A percentile compares a stretch with the other conserved stretches of the same genome.
These are phyloP conservation scores for Coturnix japonica DNA, from an alignment of 2,113 vertebrate species.

Conservation along the genomic window DNA sequence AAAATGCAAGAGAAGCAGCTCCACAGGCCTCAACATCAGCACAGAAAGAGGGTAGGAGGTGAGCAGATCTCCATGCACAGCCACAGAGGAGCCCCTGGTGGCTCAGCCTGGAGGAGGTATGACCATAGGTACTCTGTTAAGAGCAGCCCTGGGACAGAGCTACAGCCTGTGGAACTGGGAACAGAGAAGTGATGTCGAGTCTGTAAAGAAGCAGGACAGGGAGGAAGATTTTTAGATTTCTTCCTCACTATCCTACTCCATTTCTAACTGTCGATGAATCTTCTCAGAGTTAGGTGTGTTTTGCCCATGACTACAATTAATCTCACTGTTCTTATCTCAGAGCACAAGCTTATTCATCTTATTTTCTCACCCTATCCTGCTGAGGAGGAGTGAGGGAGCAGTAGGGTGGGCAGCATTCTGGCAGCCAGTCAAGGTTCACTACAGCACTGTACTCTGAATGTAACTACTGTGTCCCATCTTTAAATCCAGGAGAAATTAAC, in stretches of 20 bases:
- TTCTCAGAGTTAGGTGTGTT: not conserved
- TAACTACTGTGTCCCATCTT: not conserved
- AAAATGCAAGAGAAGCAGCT: not conserved
- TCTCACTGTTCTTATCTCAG: not conserved
- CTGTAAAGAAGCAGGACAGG: accelerated
- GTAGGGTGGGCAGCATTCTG: not conserved
- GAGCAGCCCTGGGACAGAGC: not conserved
- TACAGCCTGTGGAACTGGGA: not conserved
- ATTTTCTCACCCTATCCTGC: not conserved
- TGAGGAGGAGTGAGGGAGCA: not conserved
- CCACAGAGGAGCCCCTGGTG: accelerated
- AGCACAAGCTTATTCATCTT: not conserved
- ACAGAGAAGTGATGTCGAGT: not conserved
- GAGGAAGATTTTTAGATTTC: not conserved
- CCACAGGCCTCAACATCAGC: too few relatives aligned
- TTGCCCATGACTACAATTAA: accelerated
- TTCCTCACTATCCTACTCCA: not conserved
- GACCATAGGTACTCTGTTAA: accelerated
- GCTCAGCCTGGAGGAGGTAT: not conserved
- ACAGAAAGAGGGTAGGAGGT: not conserved
- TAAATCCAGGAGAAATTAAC: not conserved
- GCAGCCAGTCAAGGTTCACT: not conserved
- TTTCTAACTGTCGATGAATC: not conserved
- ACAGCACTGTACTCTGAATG: not conserved
- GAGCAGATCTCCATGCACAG: not conserved